Conservation (phyloP, 2,888 invertebrate genomes). For the Ichneumon xanthorius region DNA sequence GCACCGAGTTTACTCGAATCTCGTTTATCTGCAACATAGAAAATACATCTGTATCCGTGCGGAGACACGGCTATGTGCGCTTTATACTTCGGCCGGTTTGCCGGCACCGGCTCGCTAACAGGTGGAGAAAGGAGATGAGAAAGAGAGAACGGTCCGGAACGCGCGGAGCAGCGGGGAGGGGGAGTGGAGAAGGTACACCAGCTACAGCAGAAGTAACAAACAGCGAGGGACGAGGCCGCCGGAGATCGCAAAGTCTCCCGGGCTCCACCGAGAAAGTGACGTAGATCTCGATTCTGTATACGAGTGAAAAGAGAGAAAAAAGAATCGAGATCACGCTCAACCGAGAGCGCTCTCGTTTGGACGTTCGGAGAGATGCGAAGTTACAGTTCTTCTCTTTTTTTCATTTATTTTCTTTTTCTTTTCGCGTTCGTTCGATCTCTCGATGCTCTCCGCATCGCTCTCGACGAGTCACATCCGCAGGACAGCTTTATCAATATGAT, state of each 20-base stretch:
- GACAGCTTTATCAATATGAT: slow-evolving; percentile 34
- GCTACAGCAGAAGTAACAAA: slow-evolving; percentile 22
- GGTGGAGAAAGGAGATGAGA: slow-evolving; percentile 68
- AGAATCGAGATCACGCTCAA: slow-evolving; percentile 58
- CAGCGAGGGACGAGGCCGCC: slow-evolving; percentile 2
- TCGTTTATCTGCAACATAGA: neutral
- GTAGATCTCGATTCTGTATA: slow-evolving; percentile 61
- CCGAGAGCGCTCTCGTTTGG: slow-evolving; percentile 55
- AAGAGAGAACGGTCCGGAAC: slow-evolving; percentile 48
- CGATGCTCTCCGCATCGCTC: slow-evolving; percentile 5
- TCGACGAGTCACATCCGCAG: neutral
- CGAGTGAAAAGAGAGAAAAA: slow-evolving; percentile 62
- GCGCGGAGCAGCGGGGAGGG: neutral
- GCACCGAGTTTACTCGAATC: neutral
- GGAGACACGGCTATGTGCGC: neutral
- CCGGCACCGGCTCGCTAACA: slow-evolving; percentile 54
- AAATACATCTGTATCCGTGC: slow-evolving; percentile 18
- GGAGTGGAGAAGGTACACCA: neutral
- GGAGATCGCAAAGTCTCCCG: slow-evolving; percentile 39
- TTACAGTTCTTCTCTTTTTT: slow-evolving; percentile 36
- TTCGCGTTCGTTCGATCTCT: slow-evolving; percentile 46
- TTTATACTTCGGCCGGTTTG: slow-evolving; percentile 45
- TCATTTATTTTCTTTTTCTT: slow-evolving; percentile 3
- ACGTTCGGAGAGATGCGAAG: slow-evolving; percentile 37
- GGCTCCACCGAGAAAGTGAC: slow-evolving; percentile 66